Conservation (phyloP, 2,888 invertebrate species). For the Parascotia fuliginaria region DNA sequence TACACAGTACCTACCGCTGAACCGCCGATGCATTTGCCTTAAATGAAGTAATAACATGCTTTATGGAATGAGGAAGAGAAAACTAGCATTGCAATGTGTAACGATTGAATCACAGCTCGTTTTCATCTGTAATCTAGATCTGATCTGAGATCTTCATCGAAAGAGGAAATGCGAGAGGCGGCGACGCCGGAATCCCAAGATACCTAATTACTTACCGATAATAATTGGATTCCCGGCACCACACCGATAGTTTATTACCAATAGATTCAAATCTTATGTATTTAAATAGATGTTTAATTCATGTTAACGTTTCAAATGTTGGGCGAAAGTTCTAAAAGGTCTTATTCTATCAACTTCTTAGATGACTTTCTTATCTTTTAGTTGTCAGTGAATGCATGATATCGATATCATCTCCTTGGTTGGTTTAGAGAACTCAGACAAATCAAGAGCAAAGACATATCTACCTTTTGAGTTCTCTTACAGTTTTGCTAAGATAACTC, state of each 20-base stretch:
- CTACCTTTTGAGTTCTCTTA: too few relatives aligned
- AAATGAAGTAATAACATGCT: too few relatives aligned
- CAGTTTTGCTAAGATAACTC: too few relatives aligned
- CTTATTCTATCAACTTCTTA: constrained; percentile 11
- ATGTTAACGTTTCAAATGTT: constrained; percentile 22
- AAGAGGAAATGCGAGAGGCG: constrained; percentile 37
- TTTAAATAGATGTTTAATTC: constrained; percentile 35
- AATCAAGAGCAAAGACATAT: too few relatives aligned
- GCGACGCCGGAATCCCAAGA: constrained; percentile 37
- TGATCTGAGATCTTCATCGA: constrained; percentile 45
- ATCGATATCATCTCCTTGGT: too few relatives aligned
- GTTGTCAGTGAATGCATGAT: too few relatives aligned
- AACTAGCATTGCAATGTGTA: too few relatives aligned
- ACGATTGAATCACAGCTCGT: constrained; percentile 5
- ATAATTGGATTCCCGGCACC: constrained; percentile 54
- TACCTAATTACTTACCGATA: constrained; percentile 55
- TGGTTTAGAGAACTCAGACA: too few relatives aligned
- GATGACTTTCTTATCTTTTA: constrained; percentile 21
- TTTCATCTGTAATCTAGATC: constrained; percentile 38
- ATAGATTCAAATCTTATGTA: constrained; percentile 36
- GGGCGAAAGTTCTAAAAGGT: constrained; percentile 26
- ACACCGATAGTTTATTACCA: constrained; percentile 40
- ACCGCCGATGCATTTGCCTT: too few relatives aligned
- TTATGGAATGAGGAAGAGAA: too few relatives aligned
- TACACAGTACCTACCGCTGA: too few relatives aligned